phyloP scores from a whole-genome alignment of 1,140 invertebrate species.

The Hylaeus anthracinus region DNA sequence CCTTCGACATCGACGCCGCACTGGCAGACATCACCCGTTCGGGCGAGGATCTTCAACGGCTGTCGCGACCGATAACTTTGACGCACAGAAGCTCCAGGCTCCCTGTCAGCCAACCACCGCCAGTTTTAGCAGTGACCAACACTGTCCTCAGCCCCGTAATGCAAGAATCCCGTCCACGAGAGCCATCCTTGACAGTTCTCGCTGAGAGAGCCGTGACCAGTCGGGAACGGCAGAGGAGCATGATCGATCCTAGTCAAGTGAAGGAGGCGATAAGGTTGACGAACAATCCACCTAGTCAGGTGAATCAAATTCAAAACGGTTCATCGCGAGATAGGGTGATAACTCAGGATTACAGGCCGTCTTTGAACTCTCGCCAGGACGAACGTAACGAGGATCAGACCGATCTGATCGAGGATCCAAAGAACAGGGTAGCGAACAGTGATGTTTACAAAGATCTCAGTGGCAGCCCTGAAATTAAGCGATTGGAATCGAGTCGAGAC shows the following conservation, averaged over 20 bases:
- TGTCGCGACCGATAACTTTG: constrained; percentile 65
- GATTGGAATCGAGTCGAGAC: background rate
- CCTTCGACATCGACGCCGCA: constrained; percentile 72
- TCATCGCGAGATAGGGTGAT: background rate
- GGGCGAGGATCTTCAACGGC: constrained; percentile 77
- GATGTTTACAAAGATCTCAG: background rate
- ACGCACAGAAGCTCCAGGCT: constrained; percentile 68
- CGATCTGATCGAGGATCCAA: constrained; percentile 36
- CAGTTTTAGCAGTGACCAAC: constrained; percentile 77
- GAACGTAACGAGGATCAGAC: constrained; percentile 1
- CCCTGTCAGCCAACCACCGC: constrained; percentile 73
- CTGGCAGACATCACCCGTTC: constrained; percentile 76
- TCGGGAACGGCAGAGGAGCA: constrained; percentile 78
- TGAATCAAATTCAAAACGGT: constrained; percentile 55
- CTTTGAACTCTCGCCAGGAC: background rate
- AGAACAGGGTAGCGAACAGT: background rate
- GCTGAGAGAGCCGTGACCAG: constrained; percentile 75
- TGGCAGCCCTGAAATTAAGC: background rate
- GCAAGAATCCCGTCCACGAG: constrained; percentile 77
- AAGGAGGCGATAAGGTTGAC: constrained; percentile 73
- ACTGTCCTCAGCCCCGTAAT: constrained; percentile 79
- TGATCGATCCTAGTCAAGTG: constrained; percentile 81
- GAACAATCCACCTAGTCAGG: constrained; percentile 72
- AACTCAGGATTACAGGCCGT: background rate
- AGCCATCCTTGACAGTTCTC: constrained; percentile 66